A percentile compares a stretch with the other conserved stretches of the same genome.
These are phyloP conservation scores for Aythya baeri DNA, from an alignment of 2,113 vertebrate species.

Conservation along the genomic window DNA sequence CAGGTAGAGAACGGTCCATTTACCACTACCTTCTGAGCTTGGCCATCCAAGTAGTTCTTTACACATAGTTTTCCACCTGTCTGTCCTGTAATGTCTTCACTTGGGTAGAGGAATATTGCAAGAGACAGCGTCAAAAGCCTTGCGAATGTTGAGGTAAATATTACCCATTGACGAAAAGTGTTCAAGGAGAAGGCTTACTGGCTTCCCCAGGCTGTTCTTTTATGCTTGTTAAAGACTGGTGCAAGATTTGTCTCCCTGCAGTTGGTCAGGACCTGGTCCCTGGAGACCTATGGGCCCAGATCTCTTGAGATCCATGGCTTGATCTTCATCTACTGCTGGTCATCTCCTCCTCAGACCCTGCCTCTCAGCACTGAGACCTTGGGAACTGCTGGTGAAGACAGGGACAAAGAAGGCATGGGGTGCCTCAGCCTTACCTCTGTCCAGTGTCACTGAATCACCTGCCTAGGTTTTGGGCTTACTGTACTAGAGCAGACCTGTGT, in stretches of 20 bases:
- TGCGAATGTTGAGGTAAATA: background rate
- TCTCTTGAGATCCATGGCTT: background rate
- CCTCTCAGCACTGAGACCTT: background rate
- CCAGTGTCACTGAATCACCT: background rate
- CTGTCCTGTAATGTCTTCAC: background rate
- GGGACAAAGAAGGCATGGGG: background rate
- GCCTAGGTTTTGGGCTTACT: background rate
- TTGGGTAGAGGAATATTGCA: background rate
- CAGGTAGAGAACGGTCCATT: background rate
- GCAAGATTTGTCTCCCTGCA: background rate
- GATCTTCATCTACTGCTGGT: background rate
- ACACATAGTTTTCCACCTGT: background rate
- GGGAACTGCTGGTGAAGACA: background rate
- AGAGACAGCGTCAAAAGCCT: background rate
- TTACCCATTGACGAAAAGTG: background rate
- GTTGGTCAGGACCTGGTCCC: background rate
- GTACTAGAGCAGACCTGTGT: background rate
- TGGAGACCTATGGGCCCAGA: rapidly evolving
- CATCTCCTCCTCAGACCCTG: background rate
- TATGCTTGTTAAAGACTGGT: background rate
- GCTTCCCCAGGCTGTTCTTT: background rate
- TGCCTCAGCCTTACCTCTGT: background rate
- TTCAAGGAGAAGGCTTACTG: background rate
- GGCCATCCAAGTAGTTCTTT: background rate
- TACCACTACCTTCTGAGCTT: background rate